Conservation (phyloP, 2,888 invertebrate genomes). For the Caenorhabditis imperialis region DNA sequence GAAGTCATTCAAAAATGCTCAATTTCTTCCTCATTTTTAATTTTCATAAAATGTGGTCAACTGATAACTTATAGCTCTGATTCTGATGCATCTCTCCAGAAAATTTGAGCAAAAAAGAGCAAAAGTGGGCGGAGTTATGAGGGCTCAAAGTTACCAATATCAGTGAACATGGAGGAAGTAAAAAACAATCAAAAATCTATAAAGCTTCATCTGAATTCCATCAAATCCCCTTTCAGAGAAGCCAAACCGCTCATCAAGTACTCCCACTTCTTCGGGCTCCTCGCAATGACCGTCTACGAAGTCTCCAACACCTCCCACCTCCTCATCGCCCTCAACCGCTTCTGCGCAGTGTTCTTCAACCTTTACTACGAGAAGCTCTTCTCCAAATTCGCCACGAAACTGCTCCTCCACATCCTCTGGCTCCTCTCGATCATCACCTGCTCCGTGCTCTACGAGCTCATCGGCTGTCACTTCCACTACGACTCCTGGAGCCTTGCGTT, state of each 20-base stretch:
- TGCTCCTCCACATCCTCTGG: conserved; percentile 17
- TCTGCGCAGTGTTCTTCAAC: conserved; percentile 23
- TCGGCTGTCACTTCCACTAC: conserved; percentile 24
- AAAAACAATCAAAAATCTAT: too few species aligned
- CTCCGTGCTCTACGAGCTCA: conserved; percentile 17
- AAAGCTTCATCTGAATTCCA: too few species aligned
- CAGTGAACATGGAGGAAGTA: too few species aligned
- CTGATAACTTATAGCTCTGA: too few species aligned
- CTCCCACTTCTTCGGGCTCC: conserved; percentile 17
- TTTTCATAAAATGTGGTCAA: too few species aligned
- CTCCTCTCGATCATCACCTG: conserved; percentile 7
- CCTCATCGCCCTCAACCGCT: conserved; percentile 28
- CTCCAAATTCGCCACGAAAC: conserved; percentile 18
- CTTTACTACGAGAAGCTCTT: conserved; percentile 17
- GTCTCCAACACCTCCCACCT: conserved; percentile 27
- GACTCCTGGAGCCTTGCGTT: conserved; percentile 30
- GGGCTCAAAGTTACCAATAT: too few species aligned
- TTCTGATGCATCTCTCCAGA: too few species aligned
- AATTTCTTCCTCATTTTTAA: too few species aligned
- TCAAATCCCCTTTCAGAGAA: conserved; percentile 4
- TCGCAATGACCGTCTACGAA: conserved; percentile 29
- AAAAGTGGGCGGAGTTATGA: too few species aligned
- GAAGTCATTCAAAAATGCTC: too few species aligned
- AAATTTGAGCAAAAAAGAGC: too few species aligned
- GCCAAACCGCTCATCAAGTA: background rate